phyloP scores from a whole-genome alignment of 2,888 invertebrate species.

The Phanerotoma sp. region DNA sequence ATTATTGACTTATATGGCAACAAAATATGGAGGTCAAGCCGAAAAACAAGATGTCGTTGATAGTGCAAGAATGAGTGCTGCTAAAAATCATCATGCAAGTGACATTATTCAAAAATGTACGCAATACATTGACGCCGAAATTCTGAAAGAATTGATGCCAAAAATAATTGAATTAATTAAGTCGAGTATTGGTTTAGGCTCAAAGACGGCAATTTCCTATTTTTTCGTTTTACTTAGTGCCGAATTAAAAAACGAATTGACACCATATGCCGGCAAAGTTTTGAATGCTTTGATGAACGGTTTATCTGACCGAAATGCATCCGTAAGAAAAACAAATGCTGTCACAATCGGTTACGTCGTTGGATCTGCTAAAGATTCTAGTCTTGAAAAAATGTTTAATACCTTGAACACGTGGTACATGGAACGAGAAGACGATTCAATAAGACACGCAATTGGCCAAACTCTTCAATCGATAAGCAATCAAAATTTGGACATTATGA shows the following conservation, averaged over 20 bases:
- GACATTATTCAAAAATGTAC: constrained; percentile 81
- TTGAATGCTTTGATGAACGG: constrained; percentile 71
- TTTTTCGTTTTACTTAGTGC: constrained; percentile 69
- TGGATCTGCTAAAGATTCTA: constrained; percentile 75
- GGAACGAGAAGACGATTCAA: constrained; percentile 74
- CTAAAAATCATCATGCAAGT: constrained; percentile 83
- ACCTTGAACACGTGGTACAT: constrained; percentile 68
- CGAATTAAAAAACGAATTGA: constrained; percentile 60
- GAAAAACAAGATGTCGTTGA: constrained; percentile 77
- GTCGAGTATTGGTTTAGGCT: constrained; percentile 77
- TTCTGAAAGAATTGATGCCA: constrained; percentile 78
- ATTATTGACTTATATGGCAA: constrained; percentile 77
- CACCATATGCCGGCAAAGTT: constrained; percentile 66
- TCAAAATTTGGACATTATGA: constrained; percentile 80
- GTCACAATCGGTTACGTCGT: constrained; percentile 83
- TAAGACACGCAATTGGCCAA: constrained; percentile 72
- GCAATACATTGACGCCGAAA: constrained; percentile 73
- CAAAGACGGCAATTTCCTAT: constrained; percentile 79
- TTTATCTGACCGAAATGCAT: constrained; percentile 79
- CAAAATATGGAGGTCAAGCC: constrained; percentile 68
- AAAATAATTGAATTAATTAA: constrained; percentile 80
- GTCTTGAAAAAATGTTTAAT: constrained; percentile 66
- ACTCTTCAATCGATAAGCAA: constrained; percentile 79
- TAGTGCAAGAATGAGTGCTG: constrained; percentile 75
- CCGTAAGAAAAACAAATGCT: constrained; percentile 82